Base-by-base conservation (phyloP, 2,113 vertebrate species). In the Grallaria varia region DNA sequence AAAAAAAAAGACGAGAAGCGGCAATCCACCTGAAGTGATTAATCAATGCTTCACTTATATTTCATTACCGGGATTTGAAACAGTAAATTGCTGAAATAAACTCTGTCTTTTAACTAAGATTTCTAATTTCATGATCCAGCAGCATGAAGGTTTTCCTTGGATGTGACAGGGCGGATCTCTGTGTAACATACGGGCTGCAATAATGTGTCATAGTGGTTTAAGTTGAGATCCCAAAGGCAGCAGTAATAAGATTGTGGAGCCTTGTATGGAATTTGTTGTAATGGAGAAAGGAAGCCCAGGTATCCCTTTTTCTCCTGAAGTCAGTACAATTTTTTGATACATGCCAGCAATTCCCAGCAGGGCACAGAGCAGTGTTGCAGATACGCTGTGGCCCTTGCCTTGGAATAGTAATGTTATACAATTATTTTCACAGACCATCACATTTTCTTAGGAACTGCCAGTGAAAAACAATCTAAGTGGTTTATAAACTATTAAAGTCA, bases 1-100 rank as follows among this genome's bases (percentile, higher is more conserved):
- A 8, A 1, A 6, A 33, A 45, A 17, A 18, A 2, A 27, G 3
- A 17, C 72, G 59, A 33, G 1, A 23, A 52, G 1, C n/a, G 2
- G 7, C 28, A 59, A 37, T 66, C 31, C n/a, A 49, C n/a, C 19
- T 13, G 6, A 58, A 86, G 8, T 24, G 55, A 64, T 76, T 83
- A 52, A 60, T 76, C 49, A 93, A 16, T 24, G 12, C 2, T 67
- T 64, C 52, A 47, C 12, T 35, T 81, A 8, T 15, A 39, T 42
- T 60, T 86, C 37, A 68, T 60, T 73, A 42, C 47, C 7, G 33
- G 49, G 8, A 39, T 71, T 62, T 53, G 19, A 84, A 90, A 66
- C 33, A 28, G 42, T 56, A 39, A 18, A 87, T 78, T 90, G 84
- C 45, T 58, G n/a, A 30, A 78, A 14, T 16, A 78, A 78, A 21